phyloP scores from a whole-genome alignment of 2,888 invertebrate genomes.

The Drepanosiphum platanoidis region DNA sequence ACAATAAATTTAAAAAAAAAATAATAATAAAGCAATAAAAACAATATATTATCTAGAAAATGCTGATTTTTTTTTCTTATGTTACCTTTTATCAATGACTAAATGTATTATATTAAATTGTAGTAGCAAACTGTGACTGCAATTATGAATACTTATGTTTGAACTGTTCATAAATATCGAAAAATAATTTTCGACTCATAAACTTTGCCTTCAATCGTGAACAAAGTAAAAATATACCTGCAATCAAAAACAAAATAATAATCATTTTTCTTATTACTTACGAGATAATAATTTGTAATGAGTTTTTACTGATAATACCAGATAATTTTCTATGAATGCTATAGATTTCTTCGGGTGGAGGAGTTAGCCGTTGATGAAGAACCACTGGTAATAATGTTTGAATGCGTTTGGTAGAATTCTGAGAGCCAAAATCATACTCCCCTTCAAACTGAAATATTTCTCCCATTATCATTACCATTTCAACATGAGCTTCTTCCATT shows the following conservation, averaged over 20 bases:
- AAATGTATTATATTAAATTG: neutral
- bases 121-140: constrained; percentile 14
- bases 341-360: constrained; percentile 98
- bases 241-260: constrained; percentile 72
- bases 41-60: constrained; percentile 45
- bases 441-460: constrained; percentile 84
- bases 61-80: constrained; percentile 8
- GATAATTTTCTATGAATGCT: constrained; percentile 92
- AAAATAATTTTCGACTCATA: constrained; percentile 85
- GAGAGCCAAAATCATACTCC: constrained; percentile 90
- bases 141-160: constrained; percentile 65
- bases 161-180: constrained; percentile 80
- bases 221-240: constrained; percentile 93
- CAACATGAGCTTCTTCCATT: constrained; percentile 97
- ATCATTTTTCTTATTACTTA: neutral
- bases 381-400: constrained; percentile 92
- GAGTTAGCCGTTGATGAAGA: constrained; percentile 90
- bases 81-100: constrained; percentile 21
- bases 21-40: constrained; percentile 53
- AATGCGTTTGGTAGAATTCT: constrained; percentile 81
- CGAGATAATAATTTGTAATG: neutral
- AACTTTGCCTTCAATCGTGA: constrained; percentile 85
- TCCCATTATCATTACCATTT: constrained; percentile 96
- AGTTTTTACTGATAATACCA: constrained; percentile 66
- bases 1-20: neutral